Base-by-base conservation (phyloP, 2,113 vertebrate species). In the Mohoua ochrocephala region DNA sequence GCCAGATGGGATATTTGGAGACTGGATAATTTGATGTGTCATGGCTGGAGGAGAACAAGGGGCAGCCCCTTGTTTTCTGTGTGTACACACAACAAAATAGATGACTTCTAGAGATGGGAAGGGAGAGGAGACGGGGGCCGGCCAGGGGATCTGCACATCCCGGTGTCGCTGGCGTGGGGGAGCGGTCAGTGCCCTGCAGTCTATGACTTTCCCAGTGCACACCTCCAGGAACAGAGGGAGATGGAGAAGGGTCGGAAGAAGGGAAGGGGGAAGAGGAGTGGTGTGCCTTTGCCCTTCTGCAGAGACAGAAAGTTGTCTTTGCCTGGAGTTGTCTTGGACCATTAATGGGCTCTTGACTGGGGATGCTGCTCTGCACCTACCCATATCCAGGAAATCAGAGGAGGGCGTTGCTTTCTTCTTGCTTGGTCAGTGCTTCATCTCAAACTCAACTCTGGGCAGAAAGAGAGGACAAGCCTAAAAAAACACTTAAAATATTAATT, bases 1-100 rank as follows among this genome's bases (percentile, higher is more conserved):
- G 98, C 99, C 99, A 99, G 99, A 99, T 99, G 99, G 99, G 99
- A 97, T 97, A 97, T 98, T 98, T 97, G 97, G 97, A 97, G 97
- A 98, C 98, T 98, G 99, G 98, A 99, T 99, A 99, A 99, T 99
- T 98, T 98, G 98, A 98, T 98, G 98, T 97, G 97, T 98, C 96
- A 96, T 95, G 93, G 97, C 97, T 91, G 82, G 94, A 96, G 76
- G 89, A 96, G 97, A 92, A 97, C 91, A 97, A 98, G 97, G 97
- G 96, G 97, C 97, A 97, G 97, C 91, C 95, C 96, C 95, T 95
- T 97, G 95, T 96, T 97, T 98, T 96, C 97, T 97, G 96, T 98
- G 98, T 98, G 98, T 98, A 98, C 97, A 98, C 98, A 98, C 97
- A 98, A 97, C 97, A 98, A 98, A 98, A 97, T 98, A 98, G 97